These are phyloP conservation scores for Lacanobia wlatinum DNA, from an alignment of 2,888 invertebrate genomes.

Conservation along the genomic window DNA sequence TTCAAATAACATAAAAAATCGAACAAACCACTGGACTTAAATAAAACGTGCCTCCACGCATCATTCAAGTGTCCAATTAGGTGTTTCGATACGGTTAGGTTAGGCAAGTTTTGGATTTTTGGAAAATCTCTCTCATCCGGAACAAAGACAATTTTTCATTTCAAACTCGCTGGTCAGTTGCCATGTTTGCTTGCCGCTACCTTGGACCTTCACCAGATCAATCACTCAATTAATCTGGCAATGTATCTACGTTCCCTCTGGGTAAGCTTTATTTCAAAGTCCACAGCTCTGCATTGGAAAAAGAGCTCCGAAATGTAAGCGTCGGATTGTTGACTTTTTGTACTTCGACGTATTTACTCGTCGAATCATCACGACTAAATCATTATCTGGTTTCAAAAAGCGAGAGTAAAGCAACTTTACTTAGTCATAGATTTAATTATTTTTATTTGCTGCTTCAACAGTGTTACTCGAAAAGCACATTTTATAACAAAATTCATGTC, in stretches of 20 bases:
- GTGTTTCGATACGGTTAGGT: neutral
- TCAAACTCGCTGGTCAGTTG: slow-evolving; percentile 34
- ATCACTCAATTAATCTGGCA: slow-evolving; percentile 41
- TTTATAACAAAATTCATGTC: no score
- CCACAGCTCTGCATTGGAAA: neutral
- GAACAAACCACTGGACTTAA: neutral
- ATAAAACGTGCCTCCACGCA: neutral
- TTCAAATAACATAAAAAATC: neutral
- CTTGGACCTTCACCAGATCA: slow-evolving; percentile 37
- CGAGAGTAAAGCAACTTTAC: no score
- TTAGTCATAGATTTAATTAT: neutral
- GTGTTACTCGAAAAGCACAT: neutral
- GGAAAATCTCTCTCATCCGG: slow-evolving; percentile 9
- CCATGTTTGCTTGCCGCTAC: slow-evolving; percentile 33
- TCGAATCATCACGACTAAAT: no score
- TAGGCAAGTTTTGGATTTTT: neutral
- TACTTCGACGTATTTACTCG: no score
- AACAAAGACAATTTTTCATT: slow-evolving; percentile 29
- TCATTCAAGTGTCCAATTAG: neutral
- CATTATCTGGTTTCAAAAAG: no score
- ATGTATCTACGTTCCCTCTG: slow-evolving; percentile 24
- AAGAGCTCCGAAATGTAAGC: neutral
- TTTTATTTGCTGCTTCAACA: neutral
- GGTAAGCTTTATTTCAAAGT: slow-evolving; percentile 23
- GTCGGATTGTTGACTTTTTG: neutral